Evolutionary conservation across 2,888 invertebrate genomes (phyloP), one percentile per base, ranked within the genome.

Genomic region (Zygothrica quintamaculata): DNA sequence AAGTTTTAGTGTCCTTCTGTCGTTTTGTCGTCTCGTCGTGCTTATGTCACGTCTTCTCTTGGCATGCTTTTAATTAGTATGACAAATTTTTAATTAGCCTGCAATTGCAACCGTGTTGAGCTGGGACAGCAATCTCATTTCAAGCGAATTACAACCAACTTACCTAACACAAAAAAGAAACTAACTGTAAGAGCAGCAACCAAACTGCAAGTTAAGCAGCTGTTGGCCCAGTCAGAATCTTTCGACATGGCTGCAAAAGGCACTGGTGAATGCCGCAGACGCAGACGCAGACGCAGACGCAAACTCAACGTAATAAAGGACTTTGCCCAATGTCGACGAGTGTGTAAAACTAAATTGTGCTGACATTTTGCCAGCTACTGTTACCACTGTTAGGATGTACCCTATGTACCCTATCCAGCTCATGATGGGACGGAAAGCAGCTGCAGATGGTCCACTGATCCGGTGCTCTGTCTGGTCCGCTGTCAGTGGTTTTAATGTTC

Each of bases 71-170:
- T 82, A 82, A 86, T 86, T 82, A 82, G 87, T 84, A 86, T 80
- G 87, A 77, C 82, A 82, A 82, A 84, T 84, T 82, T 82, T 82
- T 82, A 86, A 82, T 82, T 82, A 82, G 75, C 78, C 70, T 70
- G 61, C 74, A 82, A 80, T 76, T 75, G 82, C 61, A 70, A 74
- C 81, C 68, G 40, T 67, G 75, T 36, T 66, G 51, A 67, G 64
- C 62, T 75, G 51, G 59, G 60, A 56, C 69, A 70, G 59, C 70
- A 85, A 82, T 80, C 79, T 85, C 74, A 82, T 82, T 80, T 68
- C 59, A 29, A 61, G 67, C 59, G 73, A 75, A 80, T 84, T 79
- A 84, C 77, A 71, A 51, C 57, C 58, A 51, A 72, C 65, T 56
- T 36, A 67, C 61, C 40, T 55, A 47, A 39, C 42, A 59, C 42